A percentile compares a stretch with the other conserved stretches of the same genome.
phyloP scores from a whole-genome alignment of 2,797 vertebrate genomes.

The Otolemur crassicaudatus region DNA sequence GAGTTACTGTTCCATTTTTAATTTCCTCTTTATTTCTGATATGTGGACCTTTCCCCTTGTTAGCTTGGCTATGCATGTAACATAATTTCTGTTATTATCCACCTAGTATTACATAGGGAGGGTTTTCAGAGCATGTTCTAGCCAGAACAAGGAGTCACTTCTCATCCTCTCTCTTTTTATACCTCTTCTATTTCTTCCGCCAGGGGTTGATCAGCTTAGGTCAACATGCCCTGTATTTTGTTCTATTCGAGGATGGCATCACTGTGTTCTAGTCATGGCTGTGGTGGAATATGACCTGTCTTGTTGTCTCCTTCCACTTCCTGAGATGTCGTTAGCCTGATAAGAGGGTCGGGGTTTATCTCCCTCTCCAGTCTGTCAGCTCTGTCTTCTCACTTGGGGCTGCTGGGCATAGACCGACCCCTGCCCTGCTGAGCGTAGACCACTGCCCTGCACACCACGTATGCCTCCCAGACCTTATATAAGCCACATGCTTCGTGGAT shows the following conservation, averaged over 20 bases:
- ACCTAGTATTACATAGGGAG: not conserved
- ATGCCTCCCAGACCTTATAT: not conserved
- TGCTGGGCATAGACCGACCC: not conserved
- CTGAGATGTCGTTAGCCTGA: not conserved
- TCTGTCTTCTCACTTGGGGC: not conserved
- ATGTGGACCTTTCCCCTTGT: not conserved
- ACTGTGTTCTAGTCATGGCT: not conserved
- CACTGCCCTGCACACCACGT: fast-evolving
- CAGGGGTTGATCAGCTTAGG: too few relatives aligned
- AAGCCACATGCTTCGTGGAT: not conserved
- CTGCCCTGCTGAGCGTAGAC: not conserved
- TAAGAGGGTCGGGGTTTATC: not conserved
- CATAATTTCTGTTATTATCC: not conserved
- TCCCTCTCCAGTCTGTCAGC: not conserved
- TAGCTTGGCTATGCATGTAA: not conserved
- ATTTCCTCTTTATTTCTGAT: not conserved
- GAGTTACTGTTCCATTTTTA: not conserved
- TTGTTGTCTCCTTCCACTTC: not conserved
- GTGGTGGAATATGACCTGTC: not conserved
- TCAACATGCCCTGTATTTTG: not conserved
- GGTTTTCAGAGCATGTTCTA: not conserved
- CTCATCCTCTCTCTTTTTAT: not conserved
- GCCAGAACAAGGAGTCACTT: not conserved
- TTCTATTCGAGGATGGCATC: not conserved
- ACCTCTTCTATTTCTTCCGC: not conserved